phyloP scores from a whole-genome alignment of 2,113 vertebrate species.

The Rostratula benghalensis region DNA sequence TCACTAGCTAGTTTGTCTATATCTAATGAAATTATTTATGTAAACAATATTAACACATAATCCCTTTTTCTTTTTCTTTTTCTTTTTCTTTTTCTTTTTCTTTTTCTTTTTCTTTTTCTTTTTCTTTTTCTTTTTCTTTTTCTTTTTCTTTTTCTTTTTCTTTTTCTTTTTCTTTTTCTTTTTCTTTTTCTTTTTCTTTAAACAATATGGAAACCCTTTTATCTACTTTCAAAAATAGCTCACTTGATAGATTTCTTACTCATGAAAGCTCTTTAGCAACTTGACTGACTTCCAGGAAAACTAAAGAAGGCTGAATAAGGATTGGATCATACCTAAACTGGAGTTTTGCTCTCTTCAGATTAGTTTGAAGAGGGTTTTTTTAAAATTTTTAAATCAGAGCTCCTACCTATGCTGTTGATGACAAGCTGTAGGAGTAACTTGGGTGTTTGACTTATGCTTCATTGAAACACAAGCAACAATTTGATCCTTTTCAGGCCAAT shows the following conservation, averaged over 20 bases:
- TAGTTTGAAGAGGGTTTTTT: neutral
- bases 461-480: neutral
- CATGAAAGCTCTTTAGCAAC: neutral
- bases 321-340: neutral
- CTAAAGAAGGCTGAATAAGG: neutral
- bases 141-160: too few species aligned
- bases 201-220: neutral
- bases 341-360: neutral
- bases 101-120: too few species aligned
- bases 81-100: too few species aligned
- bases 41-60: neutral
- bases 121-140: too few species aligned
- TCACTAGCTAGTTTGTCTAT: neutral
- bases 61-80: too few species aligned
- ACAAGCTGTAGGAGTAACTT: neutral
- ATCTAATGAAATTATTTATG: neutral
- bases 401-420: neutral
- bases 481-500: neutral
- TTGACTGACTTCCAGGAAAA: neutral
- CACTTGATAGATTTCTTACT: neutral
- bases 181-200: too few species aligned
- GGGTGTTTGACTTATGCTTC: neutral
- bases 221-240: neutral
- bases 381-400: neutral
- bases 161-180: too few species aligned